Conservation (phyloP, 2,113 vertebrate species). For the Guaruba guarouba region DNA sequence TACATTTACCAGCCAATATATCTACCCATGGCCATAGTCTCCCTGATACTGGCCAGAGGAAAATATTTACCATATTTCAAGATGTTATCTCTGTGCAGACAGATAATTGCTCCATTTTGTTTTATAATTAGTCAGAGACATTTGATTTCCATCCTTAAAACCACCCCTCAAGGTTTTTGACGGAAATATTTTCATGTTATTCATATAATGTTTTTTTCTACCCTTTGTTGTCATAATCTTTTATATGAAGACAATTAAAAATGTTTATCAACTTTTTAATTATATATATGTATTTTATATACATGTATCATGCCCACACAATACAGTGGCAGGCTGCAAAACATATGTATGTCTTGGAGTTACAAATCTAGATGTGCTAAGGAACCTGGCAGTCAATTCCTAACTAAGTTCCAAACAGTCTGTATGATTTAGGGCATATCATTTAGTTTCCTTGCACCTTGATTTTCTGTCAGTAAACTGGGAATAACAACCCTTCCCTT, state of each 20-base stretch:
- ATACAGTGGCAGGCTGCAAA: not conserved
- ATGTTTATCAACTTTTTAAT: not conserved
- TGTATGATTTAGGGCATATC: not conserved
- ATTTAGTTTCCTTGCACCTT: not conserved
- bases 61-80: conserved; percentile 51
- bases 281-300: not conserved
- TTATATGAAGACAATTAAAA: not conserved
- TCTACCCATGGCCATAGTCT: not conserved
- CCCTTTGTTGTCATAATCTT: not conserved
- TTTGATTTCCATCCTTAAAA: conserved; percentile 6
- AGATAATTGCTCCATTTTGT: not conserved
- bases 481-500: not conserved
- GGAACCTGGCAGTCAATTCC: not conserved
- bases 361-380: not conserved
- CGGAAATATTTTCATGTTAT: not conserved
- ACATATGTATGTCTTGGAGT: accelerated
- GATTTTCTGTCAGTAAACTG: not conserved
- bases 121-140: not conserved
- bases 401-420: not conserved
- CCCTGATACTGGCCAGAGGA: not conserved
- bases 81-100: not conserved
- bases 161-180: not conserved
- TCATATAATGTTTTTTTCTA: not conserved
- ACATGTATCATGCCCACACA: not conserved
- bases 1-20: not conserved